Conservation (phyloP, 1,140 invertebrate genomes). For the Lasioglossum albipes region DNA sequence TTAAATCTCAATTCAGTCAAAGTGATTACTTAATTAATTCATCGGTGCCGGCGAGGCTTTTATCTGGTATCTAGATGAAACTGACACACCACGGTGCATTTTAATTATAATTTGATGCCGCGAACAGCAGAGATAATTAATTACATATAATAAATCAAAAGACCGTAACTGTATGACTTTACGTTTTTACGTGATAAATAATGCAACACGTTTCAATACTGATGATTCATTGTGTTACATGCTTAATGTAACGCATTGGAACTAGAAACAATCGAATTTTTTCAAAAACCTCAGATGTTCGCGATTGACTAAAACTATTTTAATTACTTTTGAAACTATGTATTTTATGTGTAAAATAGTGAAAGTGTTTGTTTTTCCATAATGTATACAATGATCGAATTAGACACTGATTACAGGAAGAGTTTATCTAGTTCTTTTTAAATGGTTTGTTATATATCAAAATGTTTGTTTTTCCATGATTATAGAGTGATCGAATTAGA, state of each 20-base stretch:
- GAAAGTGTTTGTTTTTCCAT: too few species aligned
- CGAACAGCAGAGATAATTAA: neutral
- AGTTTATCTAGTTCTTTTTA: too few species aligned
- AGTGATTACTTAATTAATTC: conserved; percentile 45
- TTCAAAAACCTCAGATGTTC: neutral
- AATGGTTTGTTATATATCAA: too few species aligned
- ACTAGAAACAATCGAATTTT: neutral
- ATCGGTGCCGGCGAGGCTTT: conserved; percentile 1
- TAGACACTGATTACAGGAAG: too few species aligned
- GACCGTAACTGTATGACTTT: neutral
- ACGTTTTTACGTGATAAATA: neutral
- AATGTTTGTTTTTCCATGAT: too few species aligned
- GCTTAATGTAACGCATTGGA: neutral
- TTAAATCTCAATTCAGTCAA: conserved; percentile 24
- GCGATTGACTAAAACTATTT: neutral
- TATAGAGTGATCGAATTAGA: too few species aligned
- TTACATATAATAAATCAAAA: neutral
- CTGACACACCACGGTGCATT: conserved; percentile 13
- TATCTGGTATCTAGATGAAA: conserved; percentile 38
- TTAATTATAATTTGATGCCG: conserved; percentile 20
- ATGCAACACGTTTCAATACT: neutral
- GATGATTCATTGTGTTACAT: neutral
- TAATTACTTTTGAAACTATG: too few species aligned
- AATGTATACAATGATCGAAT: too few species aligned
- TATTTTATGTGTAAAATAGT: too few species aligned